Conservation (phyloP, 1,140 invertebrate genomes). For the Atopsyche davidsoni region DNA sequence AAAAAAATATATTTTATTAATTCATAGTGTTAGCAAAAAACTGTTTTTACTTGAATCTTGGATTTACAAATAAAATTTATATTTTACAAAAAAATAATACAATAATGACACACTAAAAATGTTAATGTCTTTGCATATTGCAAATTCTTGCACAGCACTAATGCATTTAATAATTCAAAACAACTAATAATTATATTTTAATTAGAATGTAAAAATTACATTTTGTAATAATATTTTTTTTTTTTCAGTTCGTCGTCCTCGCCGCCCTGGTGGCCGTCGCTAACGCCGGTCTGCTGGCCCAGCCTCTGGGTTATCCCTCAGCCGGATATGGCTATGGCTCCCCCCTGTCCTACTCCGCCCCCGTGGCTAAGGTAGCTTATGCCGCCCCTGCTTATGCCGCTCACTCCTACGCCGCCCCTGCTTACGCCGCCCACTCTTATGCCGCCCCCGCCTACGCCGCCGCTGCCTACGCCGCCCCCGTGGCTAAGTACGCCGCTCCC, state of each 20-base stretch:
- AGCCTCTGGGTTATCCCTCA: constrained; percentile 1
- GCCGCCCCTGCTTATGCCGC: constrained; percentile 5
- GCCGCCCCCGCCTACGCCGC: too few species aligned
- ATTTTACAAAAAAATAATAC: neutral
- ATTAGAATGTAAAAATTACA: neutral
- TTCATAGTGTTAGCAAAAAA: too few species aligned
- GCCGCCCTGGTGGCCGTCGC: constrained; percentile 41
- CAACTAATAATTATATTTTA: neutral
- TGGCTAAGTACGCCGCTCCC: constrained; percentile 32
- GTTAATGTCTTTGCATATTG: neutral
- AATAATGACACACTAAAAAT: neutral
- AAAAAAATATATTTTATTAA: neutral
- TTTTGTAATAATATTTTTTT: constrained; percentile 12
- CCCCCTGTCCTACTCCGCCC: constrained; percentile 10
- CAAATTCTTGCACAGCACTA: neutral
- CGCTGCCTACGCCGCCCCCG: constrained; percentile 43
- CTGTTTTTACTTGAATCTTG: too few species aligned
- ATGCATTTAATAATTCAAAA: neutral
- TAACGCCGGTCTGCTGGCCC: constrained; percentile 37
- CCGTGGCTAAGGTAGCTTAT: constrained; percentile 13
- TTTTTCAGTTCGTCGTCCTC: constrained; percentile 42
- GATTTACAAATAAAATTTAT: neutral
- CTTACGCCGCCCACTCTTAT: constrained; percentile 44
- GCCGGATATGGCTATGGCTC: constrained; percentile 1
- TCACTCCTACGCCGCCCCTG: constrained; percentile 17